These are phyloP conservation scores for Halictus quadricinctus DNA, from an alignment of 2,888 invertebrate species.

Conservation along the genomic window DNA sequence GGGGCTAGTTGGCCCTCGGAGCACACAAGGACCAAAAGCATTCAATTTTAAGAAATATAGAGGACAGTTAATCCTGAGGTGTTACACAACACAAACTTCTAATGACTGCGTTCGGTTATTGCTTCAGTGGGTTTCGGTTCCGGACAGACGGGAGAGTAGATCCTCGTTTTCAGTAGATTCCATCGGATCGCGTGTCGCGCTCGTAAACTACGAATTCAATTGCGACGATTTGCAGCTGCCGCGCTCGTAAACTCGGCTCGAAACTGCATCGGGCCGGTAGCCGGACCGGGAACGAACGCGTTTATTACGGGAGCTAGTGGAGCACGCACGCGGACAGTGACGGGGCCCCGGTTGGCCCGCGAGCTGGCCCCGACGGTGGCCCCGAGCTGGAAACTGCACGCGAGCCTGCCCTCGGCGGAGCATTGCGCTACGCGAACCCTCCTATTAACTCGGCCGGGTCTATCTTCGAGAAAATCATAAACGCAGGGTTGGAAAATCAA, in stretches of 20 bases:
- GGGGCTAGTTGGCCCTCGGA: background rate
- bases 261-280: constrained; percentile 22
- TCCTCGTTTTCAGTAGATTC: constrained; percentile 1
- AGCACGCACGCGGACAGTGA: background rate
- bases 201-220: constrained; percentile 26
- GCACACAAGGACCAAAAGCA: background rate
- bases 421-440: constrained; percentile 50
- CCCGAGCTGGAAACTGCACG: constrained; percentile 11
- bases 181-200: constrained; percentile 18
- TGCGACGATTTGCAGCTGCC: constrained; percentile 28
- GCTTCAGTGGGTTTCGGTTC: background rate
- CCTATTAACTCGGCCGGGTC: constrained; percentile 43
- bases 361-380: constrained; percentile 1
- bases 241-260: constrained; percentile 24
- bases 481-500: constrained; percentile 59
- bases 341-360: constrained; percentile 9
- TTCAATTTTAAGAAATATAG: background rate
- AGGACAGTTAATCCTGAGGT: background rate
- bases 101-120: constrained; percentile 9
- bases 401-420: constrained; percentile 29
- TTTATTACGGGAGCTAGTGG: constrained; percentile 4
- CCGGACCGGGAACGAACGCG: background rate
- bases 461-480: constrained; percentile 61
- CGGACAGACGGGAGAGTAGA: background rate
- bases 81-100: background rate